These are phyloP conservation scores for Trichonephila clavata DNA, from an alignment of 1,140 invertebrate species.

Conservation along the genomic window DNA sequence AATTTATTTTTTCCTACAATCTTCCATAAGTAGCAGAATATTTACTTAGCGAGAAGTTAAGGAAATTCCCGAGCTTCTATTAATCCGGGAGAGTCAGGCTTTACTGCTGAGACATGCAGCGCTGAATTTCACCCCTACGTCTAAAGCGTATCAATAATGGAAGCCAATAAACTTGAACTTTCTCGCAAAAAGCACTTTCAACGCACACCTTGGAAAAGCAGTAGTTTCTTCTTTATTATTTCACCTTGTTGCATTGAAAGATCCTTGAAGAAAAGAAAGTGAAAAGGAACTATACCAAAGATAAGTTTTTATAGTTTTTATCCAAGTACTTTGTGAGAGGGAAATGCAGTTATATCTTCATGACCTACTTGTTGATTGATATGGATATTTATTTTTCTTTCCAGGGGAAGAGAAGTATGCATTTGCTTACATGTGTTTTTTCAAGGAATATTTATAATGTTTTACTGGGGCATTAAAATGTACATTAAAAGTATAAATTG, in stretches of 20 bases:
- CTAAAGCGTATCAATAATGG: slow-evolving; percentile 31
- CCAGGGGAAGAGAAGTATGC: too few species aligned
- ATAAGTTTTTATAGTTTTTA: not conserved
- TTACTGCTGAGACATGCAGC: not conserved
- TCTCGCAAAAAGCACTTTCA: slow-evolving; percentile 41
- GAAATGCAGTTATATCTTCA: not conserved
- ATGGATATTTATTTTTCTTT: too few species aligned
- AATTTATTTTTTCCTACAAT: too few species aligned
- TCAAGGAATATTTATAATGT: too few species aligned
- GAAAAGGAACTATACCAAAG: not conserved
- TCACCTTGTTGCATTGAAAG: not conserved
- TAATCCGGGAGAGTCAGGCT: not conserved
- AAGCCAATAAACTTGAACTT: slow-evolving; percentile 50
- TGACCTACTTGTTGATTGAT: not conserved
- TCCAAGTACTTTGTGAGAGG: not conserved
- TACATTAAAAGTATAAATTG: too few species aligned
- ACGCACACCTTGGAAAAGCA: not conserved
- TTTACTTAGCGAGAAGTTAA: not conserved
- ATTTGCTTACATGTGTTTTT: too few species aligned
- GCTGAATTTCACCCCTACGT: not conserved
- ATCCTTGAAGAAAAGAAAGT: not conserved
- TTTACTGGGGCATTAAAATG: too few species aligned
- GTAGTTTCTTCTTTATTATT: not conserved
- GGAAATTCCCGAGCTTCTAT: not conserved
- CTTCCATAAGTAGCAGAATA: not conserved